These are phyloP conservation scores for Brenthis ino DNA, from an alignment of 2,888 invertebrate genomes.

Conservation along the genomic window DNA sequence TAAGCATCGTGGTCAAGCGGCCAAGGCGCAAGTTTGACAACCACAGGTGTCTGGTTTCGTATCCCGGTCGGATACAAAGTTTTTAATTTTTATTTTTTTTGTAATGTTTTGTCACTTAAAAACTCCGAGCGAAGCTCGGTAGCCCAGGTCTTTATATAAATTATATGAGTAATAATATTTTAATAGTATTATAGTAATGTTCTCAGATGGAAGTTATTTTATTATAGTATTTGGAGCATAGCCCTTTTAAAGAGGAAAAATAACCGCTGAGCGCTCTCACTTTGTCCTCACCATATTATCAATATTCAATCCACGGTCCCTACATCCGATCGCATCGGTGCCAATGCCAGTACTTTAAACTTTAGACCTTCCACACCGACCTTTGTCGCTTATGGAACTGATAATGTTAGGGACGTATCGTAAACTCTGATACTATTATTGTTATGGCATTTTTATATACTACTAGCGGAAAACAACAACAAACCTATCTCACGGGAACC, in stretches of 20 bases:
- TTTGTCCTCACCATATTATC: conserved; percentile 4
- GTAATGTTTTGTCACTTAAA: too few species aligned
- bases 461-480: too few species aligned
- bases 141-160: too few species aligned
- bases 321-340: conserved; percentile 39
- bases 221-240: background rate
- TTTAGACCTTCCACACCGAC: conserved; percentile 29
- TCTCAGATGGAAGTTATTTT: background rate
- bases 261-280: conserved; percentile 21
- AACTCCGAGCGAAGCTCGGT: too few species aligned
- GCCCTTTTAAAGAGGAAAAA: background rate
- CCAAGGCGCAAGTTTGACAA: too few species aligned
- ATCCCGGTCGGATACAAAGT: too few species aligned
- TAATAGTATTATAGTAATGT: too few species aligned
- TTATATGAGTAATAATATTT: too few species aligned
- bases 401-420: conserved; percentile 13
- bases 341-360: conserved; percentile 37
- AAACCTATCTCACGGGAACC: too few species aligned
- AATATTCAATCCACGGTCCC: conserved; percentile 29
- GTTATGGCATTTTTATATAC: background rate
- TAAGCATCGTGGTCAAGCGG: too few species aligned
- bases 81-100: too few species aligned
- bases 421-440: background rate
- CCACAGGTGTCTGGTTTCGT: too few species aligned
- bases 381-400: conserved; percentile 22